A percentile compares a stretch with the other conserved stretches of the same genome.
These are phyloP conservation scores for Pheosia gnoma DNA, from an alignment of 2,888 invertebrate species.

Conservation along the genomic window DNA sequence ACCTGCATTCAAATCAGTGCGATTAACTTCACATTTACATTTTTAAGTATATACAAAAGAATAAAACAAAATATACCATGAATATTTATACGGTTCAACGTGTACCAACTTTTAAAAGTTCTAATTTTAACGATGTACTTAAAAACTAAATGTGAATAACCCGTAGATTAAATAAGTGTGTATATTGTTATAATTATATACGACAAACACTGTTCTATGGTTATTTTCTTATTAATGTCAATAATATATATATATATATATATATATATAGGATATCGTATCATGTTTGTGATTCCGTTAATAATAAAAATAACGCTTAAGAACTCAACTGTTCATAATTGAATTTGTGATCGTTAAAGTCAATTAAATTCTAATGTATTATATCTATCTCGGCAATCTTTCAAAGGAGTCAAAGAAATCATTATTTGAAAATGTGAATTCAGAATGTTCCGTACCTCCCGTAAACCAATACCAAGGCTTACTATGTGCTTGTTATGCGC, in stretches of 20 bases:
- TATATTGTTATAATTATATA: too few relatives aligned
- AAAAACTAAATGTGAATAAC: neutral
- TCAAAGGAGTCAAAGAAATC: constrained; percentile 28
- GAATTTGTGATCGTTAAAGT: constrained; percentile 11
- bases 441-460: constrained; percentile 49
- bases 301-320: neutral
- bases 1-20: constrained; percentile 39
- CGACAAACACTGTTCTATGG: too few relatives aligned
- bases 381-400: constrained; percentile 14
- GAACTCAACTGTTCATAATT: neutral
- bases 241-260: too few relatives aligned
- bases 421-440: constrained; percentile 35
- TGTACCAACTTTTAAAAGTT: constrained; percentile 10
- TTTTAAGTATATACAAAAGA: constrained; percentile 35
- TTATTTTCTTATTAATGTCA: too few relatives aligned
- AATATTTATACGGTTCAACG: constrained; percentile 34
- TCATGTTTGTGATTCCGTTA: neutral
- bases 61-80: constrained; percentile 29
- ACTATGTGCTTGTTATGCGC: constrained; percentile 57
- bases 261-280: too few relatives aligned
- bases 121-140: neutral
- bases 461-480: constrained; percentile 53
- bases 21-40: constrained; percentile 41
- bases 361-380: constrained; percentile 25
- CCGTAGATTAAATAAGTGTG: neutral